Evolutionary conservation across 2,113 vertebrate species (phyloP), one percentile per base, ranked within the genome.

Genomic region (Chlamydotis undulata): DNA sequence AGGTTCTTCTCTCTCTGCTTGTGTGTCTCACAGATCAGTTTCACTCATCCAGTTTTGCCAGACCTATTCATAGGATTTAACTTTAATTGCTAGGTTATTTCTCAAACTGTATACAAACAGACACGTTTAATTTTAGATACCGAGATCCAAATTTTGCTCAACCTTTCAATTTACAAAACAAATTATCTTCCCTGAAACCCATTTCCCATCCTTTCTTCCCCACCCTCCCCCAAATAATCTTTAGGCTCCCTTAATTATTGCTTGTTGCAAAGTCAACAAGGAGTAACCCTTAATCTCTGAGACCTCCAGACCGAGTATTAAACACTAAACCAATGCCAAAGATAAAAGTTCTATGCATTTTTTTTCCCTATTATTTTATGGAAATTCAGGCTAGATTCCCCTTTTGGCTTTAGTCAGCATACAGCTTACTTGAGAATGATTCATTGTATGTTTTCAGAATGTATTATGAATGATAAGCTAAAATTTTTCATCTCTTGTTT

Each of bases 401-500:
- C 26, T 75, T 87, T 93, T 79, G 69, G 57, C 60, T 82, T 69
- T 59, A 92, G 63, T 76, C 63, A 77, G 45, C 10, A 1, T 11
- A 49, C 18, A 4, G 8, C 59, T 92, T 87, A 47, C 45, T 87
- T 83, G 50, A 70, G 55, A 89, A 88, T 80, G 28, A 91, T n/a
- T 88, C 25, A 67, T 26, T 8, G 3, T 33, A 18, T 49, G 55
- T 87, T 86, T 96, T 91, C 55, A 35, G 71, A 78, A 76, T 85
- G 29, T 35, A 76, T 68, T 19, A 79, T 35, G 57, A 96, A 70
- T 60, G 50, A 74, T 50, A 90, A 93, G 37, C 47, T 86, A 43
- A 80, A 87, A 74, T 76, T 31, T 85, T 88, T 92, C n/a, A 28
- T 93, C 47, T 39, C 75, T 83, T 91, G 31, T 90, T 91, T 77